Percentiles rank a stretch among this genome's conserved stretches.
phyloP scores from a whole-genome alignment of 2,888 invertebrate genomes.

The Lottia scabra region DNA sequence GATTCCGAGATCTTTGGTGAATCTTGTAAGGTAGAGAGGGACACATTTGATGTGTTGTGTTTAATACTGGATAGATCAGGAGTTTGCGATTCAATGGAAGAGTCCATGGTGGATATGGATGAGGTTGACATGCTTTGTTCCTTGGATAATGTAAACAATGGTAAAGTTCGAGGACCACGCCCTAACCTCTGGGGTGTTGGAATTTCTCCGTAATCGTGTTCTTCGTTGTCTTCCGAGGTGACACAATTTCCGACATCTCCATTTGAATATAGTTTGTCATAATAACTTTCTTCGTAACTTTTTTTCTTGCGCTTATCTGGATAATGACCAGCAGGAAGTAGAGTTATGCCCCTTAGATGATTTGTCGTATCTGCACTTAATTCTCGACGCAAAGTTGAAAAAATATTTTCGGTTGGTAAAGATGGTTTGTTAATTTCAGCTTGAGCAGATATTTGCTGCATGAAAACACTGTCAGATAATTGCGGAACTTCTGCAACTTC shows the following conservation, averaged over 20 bases:
- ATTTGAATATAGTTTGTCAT: background rate
- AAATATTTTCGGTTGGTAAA: background rate
- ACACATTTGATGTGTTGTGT: too few species aligned
- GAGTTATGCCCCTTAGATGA: background rate
- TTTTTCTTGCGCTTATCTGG: background rate
- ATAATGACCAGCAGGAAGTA: background rate
- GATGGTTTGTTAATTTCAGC: background rate
- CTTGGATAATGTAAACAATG: background rate
- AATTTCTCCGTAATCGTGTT: background rate
- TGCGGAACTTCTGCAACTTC: background rate
- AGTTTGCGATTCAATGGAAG: too few species aligned
- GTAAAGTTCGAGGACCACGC: background rate
- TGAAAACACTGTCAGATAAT: background rate
- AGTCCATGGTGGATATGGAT: too few species aligned
- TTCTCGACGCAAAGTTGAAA: background rate
- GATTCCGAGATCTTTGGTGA: too few species aligned
- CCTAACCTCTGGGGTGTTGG: background rate
- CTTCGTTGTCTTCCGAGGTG: background rate
- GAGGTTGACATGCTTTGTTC: background rate
- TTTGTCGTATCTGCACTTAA: background rate
- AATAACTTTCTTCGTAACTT: background rate
- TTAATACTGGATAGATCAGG: too few species aligned
- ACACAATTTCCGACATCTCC: background rate
- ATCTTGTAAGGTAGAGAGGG: too few species aligned
- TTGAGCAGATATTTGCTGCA: background rate